A percentile compares a stretch with the other conserved stretches of the same genome.
Conservation (phyloP, 2,113 vertebrate species). For the Peromyscus californicus region DNA sequence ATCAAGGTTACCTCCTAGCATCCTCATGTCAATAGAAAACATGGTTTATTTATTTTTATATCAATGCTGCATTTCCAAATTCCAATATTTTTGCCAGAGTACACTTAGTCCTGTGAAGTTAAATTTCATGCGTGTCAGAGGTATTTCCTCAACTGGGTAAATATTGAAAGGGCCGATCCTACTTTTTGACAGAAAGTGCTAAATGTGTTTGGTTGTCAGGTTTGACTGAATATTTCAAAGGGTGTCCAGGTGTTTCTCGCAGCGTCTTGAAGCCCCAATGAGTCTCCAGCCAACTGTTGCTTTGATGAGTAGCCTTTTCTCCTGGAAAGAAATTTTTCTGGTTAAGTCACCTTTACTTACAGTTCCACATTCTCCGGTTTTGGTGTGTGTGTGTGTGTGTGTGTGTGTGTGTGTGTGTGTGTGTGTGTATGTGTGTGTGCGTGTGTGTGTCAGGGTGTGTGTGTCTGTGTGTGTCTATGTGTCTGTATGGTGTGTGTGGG, state of each 20-base stretch:
- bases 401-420: background rate
- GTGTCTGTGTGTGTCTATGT: no score
- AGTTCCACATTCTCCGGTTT: background rate
- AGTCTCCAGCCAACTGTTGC: slow-evolving; percentile 20
- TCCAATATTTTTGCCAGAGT: slow-evolving; percentile 50
- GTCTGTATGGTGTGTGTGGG: background rate
- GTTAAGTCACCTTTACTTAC: slow-evolving; percentile 57
- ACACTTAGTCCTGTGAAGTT: slow-evolving; percentile 53
- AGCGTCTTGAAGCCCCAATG: slow-evolving; percentile 32
- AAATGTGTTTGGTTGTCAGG: slow-evolving; percentile 58
- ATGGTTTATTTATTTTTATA: slow-evolving; percentile 55
- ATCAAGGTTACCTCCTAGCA: background rate
- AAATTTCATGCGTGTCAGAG: slow-evolving; percentile 70
- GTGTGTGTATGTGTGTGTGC: no score
- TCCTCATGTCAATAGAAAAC: background rate
- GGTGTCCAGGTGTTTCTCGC: slow-evolving; percentile 48
- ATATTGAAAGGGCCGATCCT: slow-evolving; percentile 64
- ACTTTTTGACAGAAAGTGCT: slow-evolving; percentile 67
- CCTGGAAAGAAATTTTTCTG: slow-evolving; percentile 48
- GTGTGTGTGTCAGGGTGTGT: background rate
- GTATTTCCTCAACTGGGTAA: slow-evolving; percentile 65
- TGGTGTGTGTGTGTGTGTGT: background rate
- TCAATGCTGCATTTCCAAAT: slow-evolving; percentile 56
- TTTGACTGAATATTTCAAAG: slow-evolving; percentile 62
- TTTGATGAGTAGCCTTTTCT: slow-evolving; percentile 65